Base-by-base conservation (phyloP, 2,888 invertebrate species). In the Rhagophthalmus giganteus region DNA sequence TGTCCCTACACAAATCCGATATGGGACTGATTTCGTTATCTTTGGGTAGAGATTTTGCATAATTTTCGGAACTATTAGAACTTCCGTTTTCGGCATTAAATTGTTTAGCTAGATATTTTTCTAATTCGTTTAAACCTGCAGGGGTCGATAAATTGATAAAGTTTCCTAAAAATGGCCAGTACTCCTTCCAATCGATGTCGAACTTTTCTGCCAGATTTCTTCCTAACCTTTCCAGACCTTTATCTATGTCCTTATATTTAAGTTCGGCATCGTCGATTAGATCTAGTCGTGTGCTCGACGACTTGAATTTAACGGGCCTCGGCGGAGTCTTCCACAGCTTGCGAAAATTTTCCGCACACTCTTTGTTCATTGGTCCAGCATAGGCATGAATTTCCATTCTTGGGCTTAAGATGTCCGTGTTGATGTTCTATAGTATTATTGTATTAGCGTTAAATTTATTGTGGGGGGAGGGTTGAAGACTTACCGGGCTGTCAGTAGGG, bases 351-450 rank as follows among this genome's bases (percentile, higher is more conserved):
- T 81, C 76, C 0, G 93, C 93, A 41, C 83, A 81, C 8, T 79
- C 77, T 54, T 85, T 84, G 27, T 84, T 82, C 94, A 95, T 94
- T 10, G 96, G 96, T 0, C 96, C 96, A 5, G 94, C 95, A 75
- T 87, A 87, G 0, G 94, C 95, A 65, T 84, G 84, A 58, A 92
- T 87, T 78, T 89, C 87, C 61, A 86, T 71, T 33, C 84, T 80
- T 0, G 88, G 86, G 61, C 81, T 84, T 6, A 88, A 73, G 0
- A 85, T 85, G 71, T 88, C 84, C 6, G 61, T 67, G 65, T 83
- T 83, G 49, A 86, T 74, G 26, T 79, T 80, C 88, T 89, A 65
- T n/a, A n/a, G n/a, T n/a, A n/a, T n/a, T n/a, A n/a, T n/a, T n/a
- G n/a, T n/a, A n/a, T n/a, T n/a, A n/a, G n/a, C n/a, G n/a, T n/a